Conservation (phyloP, 2,797 vertebrate species). For the Cichlasoma orientale region DNA sequence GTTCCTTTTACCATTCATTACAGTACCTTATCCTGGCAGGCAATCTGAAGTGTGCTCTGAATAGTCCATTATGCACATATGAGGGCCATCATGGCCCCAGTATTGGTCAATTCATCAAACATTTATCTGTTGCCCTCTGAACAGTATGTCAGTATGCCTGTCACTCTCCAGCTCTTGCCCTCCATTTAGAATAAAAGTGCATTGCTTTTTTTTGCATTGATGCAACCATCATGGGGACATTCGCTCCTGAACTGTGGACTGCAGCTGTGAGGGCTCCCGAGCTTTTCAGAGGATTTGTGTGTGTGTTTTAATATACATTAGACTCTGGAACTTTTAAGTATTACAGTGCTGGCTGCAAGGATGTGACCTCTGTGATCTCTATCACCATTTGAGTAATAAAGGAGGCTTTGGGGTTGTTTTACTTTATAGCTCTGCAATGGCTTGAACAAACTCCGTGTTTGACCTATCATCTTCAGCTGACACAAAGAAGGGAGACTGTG, state of each 20-base stretch:
- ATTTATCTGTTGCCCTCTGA: conserved; percentile 95
- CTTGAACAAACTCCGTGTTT: conserved; percentile 14
- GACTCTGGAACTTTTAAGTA: conserved; percentile 14
- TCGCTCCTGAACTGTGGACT: conserved; percentile 50
- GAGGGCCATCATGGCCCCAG: conserved; percentile 88
- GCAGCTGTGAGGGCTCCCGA: conserved; percentile 10
- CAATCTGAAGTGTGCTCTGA: conserved; percentile 87
- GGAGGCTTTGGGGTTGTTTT: conserved; percentile 9
- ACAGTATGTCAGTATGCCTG: conserved; percentile 86
- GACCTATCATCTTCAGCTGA: conserved; percentile 23
- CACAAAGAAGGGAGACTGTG: conserved; percentile 8
- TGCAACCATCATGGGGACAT: conserved; percentile 60
- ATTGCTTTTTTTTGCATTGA: conserved; percentile 68
- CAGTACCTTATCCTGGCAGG: conserved; percentile 91
- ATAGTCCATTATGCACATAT: conserved; percentile 94
- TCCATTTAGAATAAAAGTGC: conserved; percentile 75
- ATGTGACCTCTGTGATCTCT: conserved; percentile 28
- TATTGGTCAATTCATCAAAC: conserved; percentile 96
- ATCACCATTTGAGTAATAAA: conserved; percentile 9
- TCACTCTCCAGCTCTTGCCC: conserved; percentile 83
- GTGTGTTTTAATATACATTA: conserved; percentile 12
- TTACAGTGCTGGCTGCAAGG: conserved; percentile 6
- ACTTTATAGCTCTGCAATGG: conserved; percentile 12
- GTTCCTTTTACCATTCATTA: conserved; percentile 89
- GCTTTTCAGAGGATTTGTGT: conserved; percentile 20